Conservation (phyloP, 2,797 vertebrate genomes). For the Typhlichthys subterraneus region DNA sequence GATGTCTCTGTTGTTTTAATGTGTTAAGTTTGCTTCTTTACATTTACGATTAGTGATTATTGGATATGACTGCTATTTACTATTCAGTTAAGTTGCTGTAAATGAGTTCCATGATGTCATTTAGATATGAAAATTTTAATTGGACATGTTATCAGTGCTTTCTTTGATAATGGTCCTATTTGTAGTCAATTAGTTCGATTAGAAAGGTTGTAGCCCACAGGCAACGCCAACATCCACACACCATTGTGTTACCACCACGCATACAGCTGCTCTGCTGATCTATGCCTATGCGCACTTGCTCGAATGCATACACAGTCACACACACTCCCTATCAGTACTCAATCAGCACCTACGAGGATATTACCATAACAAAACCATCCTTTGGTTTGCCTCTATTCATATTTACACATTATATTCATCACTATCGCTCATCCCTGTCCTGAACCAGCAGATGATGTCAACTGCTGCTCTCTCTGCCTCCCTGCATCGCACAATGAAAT, state of each 20-base stretch:
- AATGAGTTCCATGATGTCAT: slow-evolving; percentile 45
- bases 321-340: slow-evolving; percentile 67
- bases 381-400: slow-evolving; percentile 71
- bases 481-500: slow-evolving; percentile 68
- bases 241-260: slow-evolving; percentile 52
- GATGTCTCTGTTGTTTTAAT: slow-evolving; percentile 58
- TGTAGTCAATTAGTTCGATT: slow-evolving; percentile 40
- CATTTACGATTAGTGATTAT: slow-evolving; percentile 21
- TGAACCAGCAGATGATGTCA: slow-evolving; percentile 71
- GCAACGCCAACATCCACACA: slow-evolving; percentile 41
- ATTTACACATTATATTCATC: slow-evolving; percentile 84
- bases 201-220: slow-evolving; percentile 18
- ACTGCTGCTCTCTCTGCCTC: slow-evolving; percentile 67
- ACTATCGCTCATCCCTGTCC: slow-evolving; percentile 75
- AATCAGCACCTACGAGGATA: slow-evolving; percentile 76
- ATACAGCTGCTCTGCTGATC: slow-evolving; percentile 67
- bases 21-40: background rate
- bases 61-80: slow-evolving; percentile 6
- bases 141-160: slow-evolving; percentile 5
- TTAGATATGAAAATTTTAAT: slow-evolving; percentile 20
- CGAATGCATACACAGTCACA: slow-evolving; percentile 24
- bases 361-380: slow-evolving; percentile 81
- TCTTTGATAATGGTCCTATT: slow-evolving; percentile 24
- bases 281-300: slow-evolving; percentile 28
- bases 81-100: slow-evolving; percentile 16